Conservation (phyloP, 2,888 invertebrate species). For the Leucoptera coffeella region DNA sequence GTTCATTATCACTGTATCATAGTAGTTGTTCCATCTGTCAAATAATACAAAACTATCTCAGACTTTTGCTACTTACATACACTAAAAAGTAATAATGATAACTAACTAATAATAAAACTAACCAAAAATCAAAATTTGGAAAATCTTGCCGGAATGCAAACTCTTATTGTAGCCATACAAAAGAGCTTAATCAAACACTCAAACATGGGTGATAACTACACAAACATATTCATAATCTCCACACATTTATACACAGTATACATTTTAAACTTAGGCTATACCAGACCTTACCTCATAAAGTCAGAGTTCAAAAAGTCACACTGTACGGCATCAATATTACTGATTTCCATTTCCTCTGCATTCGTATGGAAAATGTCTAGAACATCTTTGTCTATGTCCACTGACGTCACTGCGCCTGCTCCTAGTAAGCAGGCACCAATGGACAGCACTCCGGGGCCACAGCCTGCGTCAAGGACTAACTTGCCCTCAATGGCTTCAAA, state of each 20-base stretch:
- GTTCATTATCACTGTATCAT: conserved; percentile 95
- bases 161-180: too few relatives aligned
- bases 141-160: too few relatives aligned
- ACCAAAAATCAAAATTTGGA: too few relatives aligned
- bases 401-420: conserved; percentile 68
- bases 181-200: too few relatives aligned
- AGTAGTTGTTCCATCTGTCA: conserved; percentile 39
- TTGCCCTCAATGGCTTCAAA: conserved; percentile 73
- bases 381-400: conserved; percentile 85
- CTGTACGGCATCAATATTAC: conserved; percentile 61
- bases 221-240: too few relatives aligned
- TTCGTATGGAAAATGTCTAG: conserved; percentile 68
- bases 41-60: too few relatives aligned
- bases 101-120: too few relatives aligned
- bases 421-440: conserved; percentile 78
- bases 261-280: too few relatives aligned
- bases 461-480: conserved; percentile 84
- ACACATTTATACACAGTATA: too few relatives aligned
- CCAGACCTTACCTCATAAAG: conserved; percentile 37
- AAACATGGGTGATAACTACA: too few relatives aligned
- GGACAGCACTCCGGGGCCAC: conserved; percentile 84
- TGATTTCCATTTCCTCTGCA: conserved; percentile 64
- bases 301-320: conserved; percentile 55
- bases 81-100: background rate
- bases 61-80: too few relatives aligned